Evolutionary conservation across 2,797 vertebrate genomes (phyloP).

Genomic region (Hyperoplus lanceolatus): DNA sequence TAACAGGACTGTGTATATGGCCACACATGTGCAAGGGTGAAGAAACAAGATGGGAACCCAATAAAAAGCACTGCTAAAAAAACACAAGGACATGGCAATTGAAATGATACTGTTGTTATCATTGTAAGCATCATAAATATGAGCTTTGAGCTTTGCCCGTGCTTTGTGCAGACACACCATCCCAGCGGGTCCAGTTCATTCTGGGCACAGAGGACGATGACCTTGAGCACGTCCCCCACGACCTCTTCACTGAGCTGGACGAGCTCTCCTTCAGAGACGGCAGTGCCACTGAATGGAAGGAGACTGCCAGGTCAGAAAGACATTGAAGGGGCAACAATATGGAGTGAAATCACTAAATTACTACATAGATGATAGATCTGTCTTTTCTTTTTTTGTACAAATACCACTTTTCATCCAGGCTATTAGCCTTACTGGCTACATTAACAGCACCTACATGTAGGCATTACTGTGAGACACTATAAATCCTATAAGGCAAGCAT

Average conservation of each 20-base stretch:
- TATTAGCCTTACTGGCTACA: not conserved
- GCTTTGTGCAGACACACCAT: constrained; percentile 92
- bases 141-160: constrained; percentile 15
- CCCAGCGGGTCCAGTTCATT: constrained; percentile 97
- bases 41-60: not conserved
- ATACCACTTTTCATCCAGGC: not conserved
- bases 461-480: not conserved
- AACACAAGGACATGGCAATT: not conserved
- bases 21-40: rapidly evolving
- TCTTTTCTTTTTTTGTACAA: not conserved
- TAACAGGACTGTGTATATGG: not conserved
- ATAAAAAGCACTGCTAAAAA: not conserved
- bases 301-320: constrained; percentile 91
- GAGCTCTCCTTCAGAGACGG: constrained; percentile 95
- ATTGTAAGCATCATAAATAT: constrained; percentile 17
- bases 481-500: not conserved
- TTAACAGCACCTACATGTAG: not conserved
- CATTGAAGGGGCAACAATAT: not conserved
- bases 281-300: constrained; percentile 94
- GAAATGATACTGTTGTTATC: not conserved
- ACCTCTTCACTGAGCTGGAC: constrained; percentile 98
- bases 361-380: not conserved
- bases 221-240: constrained; percentile 96
- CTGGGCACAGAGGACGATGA: constrained; percentile 97
- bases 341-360: not conserved